Evolutionary conservation across 2,888 invertebrate genomes (phyloP).

Genomic region (Drosophila paranaensis): DNA sequence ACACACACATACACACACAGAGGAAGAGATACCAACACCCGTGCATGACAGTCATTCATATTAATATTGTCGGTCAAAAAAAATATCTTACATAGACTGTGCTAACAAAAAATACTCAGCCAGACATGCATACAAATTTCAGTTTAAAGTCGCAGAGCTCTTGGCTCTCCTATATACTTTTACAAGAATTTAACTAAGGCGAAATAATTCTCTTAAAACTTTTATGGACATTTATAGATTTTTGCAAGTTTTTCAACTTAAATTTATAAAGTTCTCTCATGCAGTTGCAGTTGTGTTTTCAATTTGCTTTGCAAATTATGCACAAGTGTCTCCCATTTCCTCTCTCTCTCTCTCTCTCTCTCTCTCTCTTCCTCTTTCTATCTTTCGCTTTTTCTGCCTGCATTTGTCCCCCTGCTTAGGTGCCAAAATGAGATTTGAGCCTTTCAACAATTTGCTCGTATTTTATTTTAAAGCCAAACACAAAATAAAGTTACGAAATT

Average conservation of each 20-base stretch:
- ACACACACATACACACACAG: conserved; percentile 21
- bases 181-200: background rate
- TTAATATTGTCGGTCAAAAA: conserved; percentile 74
- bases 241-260: conserved; percentile 39
- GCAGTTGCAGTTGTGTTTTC: conserved; percentile 38
- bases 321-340: conserved; percentile 10
- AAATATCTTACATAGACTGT: conserved; percentile 37
- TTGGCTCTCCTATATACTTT: background rate
- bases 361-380: background rate
- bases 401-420: background rate
- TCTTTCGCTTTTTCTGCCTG: background rate
- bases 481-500: background rate
- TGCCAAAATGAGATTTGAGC: conserved; percentile 7
- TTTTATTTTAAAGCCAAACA: conserved; percentile 1
- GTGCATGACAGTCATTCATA: conserved; percentile 71
- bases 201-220: background rate
- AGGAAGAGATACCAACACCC: conserved; percentile 29
- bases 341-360: too few relatives aligned
- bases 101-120: background rate
- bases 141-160: conserved; percentile 3
- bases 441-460: background rate
- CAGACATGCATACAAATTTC: conserved; percentile 43
- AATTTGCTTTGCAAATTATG: conserved; percentile 54
- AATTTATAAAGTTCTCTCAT: conserved; percentile 20
- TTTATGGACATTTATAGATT: background rate